Percentiles rank a stretch among this genome's conserved stretches.
phyloP scores from a whole-genome alignment of 2,113 vertebrate genomes.

The Anser brachyrhynchus region DNA sequence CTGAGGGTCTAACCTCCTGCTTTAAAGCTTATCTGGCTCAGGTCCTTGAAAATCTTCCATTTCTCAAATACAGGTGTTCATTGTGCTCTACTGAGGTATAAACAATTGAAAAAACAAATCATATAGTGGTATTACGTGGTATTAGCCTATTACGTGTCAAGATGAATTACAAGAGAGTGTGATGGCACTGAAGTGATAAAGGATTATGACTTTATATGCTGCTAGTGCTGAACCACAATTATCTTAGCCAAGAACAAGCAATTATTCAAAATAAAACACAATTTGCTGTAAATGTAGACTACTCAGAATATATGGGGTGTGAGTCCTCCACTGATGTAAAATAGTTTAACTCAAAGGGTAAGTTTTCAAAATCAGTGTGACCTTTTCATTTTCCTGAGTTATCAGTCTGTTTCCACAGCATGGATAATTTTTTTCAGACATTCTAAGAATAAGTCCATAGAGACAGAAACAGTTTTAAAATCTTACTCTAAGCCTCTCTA shows the following conservation, averaged over 20 bases:
- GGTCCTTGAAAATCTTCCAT: neutral
- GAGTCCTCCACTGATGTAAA: neutral
- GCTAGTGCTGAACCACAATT: slow-evolving; percentile 10
- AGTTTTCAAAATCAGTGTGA: neutral
- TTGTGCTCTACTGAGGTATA: neutral
- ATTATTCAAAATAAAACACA: slow-evolving; percentile 31
- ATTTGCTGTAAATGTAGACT: neutral
- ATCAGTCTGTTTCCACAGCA: neutral
- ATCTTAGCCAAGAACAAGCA: neutral
- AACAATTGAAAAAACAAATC: neutral
- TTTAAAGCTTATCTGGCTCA: neutral
- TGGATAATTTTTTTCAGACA: neutral
- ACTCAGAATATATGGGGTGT: neutral
- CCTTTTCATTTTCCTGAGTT: slow-evolving; percentile 12
- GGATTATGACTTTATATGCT: neutral
- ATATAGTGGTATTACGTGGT: neutral
- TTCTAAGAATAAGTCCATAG: neutral
- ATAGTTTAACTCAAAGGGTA: neutral
- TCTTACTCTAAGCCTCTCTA: neutral
- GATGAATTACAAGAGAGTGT: neutral
- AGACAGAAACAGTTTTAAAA: neutral
- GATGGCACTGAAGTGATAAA: neutral
- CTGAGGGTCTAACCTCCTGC: neutral
- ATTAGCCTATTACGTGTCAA: neutral
- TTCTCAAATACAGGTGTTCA: neutral